A percentile compares a stretch with the other conserved stretches of the same genome.
phyloP scores from a whole-genome alignment of 2,797 vertebrate genomes.

The Macropodus opercularis region DNA sequence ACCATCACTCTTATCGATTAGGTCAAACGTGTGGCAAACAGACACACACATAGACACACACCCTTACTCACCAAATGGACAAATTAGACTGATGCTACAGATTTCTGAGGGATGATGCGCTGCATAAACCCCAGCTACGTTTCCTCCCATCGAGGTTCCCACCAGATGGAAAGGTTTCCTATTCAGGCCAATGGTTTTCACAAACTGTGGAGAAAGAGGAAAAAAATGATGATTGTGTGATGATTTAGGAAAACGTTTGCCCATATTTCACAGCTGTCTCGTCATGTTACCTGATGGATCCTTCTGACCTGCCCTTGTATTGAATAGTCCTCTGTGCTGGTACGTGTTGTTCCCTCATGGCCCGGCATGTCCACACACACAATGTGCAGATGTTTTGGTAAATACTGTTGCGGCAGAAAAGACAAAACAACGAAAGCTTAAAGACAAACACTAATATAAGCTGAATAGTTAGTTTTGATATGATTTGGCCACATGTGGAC shows the following conservation, averaged over 20 bases:
- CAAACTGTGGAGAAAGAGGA: slow-evolving; percentile 82
- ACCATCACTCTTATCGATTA: no score
- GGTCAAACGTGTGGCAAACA: no score
- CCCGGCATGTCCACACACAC: slow-evolving; percentile 98
- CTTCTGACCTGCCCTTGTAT: slow-evolving; percentile 90
- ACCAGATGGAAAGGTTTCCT: slow-evolving; percentile 92
- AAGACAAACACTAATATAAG: no score
- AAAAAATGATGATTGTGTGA: slow-evolving; percentile 23
- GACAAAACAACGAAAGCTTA: no score
- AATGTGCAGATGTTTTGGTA: slow-evolving; percentile 95
- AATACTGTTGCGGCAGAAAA: slow-evolving; percentile 81
- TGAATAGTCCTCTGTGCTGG: slow-evolving; percentile 90
- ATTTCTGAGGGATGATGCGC: slow-evolving; percentile 89
- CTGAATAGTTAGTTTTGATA: no score
- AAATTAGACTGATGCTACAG: slow-evolving; percentile 92
- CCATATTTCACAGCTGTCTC: not conserved
- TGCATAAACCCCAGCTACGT: slow-evolving; percentile 93
- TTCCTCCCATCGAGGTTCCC: slow-evolving; percentile 95
- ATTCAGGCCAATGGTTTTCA: slow-evolving; percentile 90
- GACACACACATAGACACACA: slow-evolving; percentile 19
- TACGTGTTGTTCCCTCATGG: slow-evolving; percentile 93
- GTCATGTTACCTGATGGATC: slow-evolving; percentile 89
- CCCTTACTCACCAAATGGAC: slow-evolving; percentile 90
- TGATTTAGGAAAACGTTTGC: not conserved
- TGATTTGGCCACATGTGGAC: no score